phyloP scores from a whole-genome alignment of 2,113 vertebrate species.

The Gulo gulo region DNA sequence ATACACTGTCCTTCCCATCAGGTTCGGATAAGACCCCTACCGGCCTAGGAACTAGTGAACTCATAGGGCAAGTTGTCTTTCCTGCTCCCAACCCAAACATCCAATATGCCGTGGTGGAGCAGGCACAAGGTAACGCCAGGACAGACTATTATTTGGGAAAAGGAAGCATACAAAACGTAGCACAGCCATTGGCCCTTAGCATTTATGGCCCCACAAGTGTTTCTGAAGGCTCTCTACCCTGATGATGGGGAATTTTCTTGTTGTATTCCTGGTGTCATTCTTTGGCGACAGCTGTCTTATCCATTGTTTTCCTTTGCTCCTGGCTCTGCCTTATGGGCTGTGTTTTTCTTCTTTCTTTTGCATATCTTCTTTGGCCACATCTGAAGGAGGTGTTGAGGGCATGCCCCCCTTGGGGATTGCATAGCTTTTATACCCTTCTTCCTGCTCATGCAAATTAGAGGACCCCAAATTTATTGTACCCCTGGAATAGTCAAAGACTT shows the following conservation, averaged over 20 bases:
- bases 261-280: not conserved
- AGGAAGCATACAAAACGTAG: not conserved
- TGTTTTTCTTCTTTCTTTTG: not conserved
- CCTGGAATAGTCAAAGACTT: not conserved
- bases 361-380: not conserved
- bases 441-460: not conserved
- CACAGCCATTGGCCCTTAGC: not conserved
- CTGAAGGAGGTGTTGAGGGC: not conserved
- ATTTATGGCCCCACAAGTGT: not conserved
- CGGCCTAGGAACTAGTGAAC: not conserved
- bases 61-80: not conserved
- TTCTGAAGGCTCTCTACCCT: not conserved
- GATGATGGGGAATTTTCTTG: not conserved
- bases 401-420: not conserved
- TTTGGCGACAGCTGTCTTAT: not conserved
- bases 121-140: not conserved
- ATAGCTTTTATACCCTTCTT: not conserved
- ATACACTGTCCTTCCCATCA: not conserved
- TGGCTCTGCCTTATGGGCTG: fast-evolving
- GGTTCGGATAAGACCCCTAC: not conserved
- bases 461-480: not conserved
- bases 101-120: not conserved
- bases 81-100: not conserved
- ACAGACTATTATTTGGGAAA: not conserved
- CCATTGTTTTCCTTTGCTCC: not conserved